Percentiles rank a stretch among this genome's conserved stretches.
These are phyloP conservation scores for Cyprinella venusta DNA, from an alignment of 2,797 vertebrate species.

Conservation along the genomic window DNA sequence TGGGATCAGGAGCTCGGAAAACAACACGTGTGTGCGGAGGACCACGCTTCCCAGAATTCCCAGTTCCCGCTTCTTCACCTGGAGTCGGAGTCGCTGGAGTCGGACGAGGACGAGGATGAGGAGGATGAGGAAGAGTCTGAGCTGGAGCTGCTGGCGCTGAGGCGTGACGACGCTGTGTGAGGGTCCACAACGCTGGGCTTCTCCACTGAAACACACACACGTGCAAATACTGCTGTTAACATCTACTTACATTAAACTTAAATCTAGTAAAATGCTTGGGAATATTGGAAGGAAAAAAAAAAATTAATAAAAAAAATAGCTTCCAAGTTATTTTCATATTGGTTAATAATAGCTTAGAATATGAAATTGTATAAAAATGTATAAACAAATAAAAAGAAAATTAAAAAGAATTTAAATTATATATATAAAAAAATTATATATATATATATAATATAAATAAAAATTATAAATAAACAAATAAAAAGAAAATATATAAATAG, in stretches of 20 bases:
- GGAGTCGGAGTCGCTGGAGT: conserved; percentile 94
- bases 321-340: too few species aligned
- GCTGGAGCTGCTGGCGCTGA: conserved; percentile 93
- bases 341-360: too few species aligned
- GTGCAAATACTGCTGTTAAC: too few species aligned
- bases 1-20: conserved; percentile 23
- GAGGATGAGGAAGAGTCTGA: conserved; percentile 86
- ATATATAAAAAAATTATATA: too few species aligned
- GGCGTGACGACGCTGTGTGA: conserved; percentile 79
- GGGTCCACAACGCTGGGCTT: conserved; percentile 77
- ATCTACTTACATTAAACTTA: too few species aligned
- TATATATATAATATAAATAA: too few species aligned
- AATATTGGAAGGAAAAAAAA: background rate
- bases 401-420: too few species aligned
- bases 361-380: too few species aligned
- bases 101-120: conserved; percentile 87
- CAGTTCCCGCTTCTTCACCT: conserved; percentile 68
- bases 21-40: background rate
- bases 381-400: too few species aligned
- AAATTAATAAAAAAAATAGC: too few species aligned
- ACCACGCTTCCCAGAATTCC: background rate
- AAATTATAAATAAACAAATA: too few species aligned
- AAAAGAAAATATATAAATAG: too few species aligned
- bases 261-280: background rate
- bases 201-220: conserved; percentile 74